Evolutionary conservation across 2,113 vertebrate species (phyloP).

Genomic region (Orientallactaga bullata): DNA sequence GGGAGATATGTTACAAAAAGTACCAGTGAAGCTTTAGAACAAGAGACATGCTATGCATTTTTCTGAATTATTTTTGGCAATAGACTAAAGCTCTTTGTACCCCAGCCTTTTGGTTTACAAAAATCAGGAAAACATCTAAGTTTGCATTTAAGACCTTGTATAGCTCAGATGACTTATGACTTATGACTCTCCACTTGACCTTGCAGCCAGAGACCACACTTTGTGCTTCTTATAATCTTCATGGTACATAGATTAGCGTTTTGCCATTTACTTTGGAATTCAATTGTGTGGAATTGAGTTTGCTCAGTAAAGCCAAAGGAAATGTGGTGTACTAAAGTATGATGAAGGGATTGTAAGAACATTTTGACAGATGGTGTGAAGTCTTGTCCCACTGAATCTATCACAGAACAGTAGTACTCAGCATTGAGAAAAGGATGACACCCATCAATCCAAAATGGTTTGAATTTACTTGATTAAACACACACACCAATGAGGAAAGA

Average conservation of each 20-base stretch:
- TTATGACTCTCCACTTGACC: background rate
- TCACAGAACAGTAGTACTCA: background rate
- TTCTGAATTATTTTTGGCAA: background rate
- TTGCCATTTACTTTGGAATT: constrained; percentile 48
- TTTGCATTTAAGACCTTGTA: background rate
- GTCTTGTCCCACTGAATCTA: background rate
- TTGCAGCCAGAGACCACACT: background rate
- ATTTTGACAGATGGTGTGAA: background rate
- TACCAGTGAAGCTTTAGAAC: background rate
- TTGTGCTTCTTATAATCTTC: background rate
- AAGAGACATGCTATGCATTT: background rate
- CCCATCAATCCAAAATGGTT: constrained; percentile 6
- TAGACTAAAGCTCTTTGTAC: background rate
- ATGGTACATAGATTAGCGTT: constrained; percentile 1
- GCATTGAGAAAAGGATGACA: background rate
- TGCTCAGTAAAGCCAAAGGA: constrained; percentile 51
- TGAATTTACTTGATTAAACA: constrained; percentile 49
- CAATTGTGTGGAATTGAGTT: constrained; percentile 47
- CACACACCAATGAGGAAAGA: constrained; percentile 65
- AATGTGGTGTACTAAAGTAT: constrained; percentile 1
- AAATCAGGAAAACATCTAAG: background rate
- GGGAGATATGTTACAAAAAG: background rate
- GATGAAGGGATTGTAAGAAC: background rate
- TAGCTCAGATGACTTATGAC: background rate
- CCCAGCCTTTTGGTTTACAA: background rate